These are phyloP conservation scores for Proctacanthus coquilletti DNA, from an alignment of 1,140 invertebrate species.

Conservation along the genomic window DNA sequence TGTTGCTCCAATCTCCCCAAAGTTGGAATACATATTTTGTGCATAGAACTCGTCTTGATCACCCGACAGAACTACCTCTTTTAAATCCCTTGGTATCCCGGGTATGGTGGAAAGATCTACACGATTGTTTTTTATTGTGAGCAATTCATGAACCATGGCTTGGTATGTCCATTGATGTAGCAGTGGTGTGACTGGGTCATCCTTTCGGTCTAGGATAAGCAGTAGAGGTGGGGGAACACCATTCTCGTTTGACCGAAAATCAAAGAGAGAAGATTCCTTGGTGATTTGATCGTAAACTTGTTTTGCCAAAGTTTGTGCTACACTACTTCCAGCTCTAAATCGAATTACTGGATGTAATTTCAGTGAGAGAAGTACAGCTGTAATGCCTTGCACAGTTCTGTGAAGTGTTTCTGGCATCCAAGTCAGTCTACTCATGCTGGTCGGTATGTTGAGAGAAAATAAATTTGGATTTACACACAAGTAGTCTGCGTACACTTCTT, in stretches of 20 bases:
- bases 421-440: slow-evolving; percentile 43
- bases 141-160: slow-evolving; percentile 97
- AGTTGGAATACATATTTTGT: slow-evolving; percentile 90
- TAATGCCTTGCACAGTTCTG: slow-evolving; percentile 70
- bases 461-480: slow-evolving; percentile 81
- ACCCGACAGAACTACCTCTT: slow-evolving; percentile 83
- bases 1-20: slow-evolving; percentile 95
- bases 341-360: slow-evolving; percentile 84
- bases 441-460: slow-evolving; percentile 58
- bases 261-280: slow-evolving; percentile 75
- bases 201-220: slow-evolving; percentile 76
- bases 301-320: slow-evolving; percentile 75
- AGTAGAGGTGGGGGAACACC: slow-evolving; percentile 50
- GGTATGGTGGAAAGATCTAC: slow-evolving; percentile 76
- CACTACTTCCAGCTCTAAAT: slow-evolving; percentile 78
- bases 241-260: slow-evolving; percentile 60
- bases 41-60: slow-evolving; percentile 98
- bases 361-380: slow-evolving; percentile 74
- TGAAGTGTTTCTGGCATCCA: slow-evolving; percentile 63
- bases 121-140: slow-evolving; percentile 89
- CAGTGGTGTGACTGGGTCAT: slow-evolving; percentile 91
- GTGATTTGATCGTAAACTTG: slow-evolving; percentile 65
- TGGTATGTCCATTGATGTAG: slow-evolving; percentile 99
- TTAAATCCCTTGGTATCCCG: slow-evolving; percentile 73
- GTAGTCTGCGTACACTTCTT: slow-evolving; percentile 92